Conservation (phyloP, 2,113 vertebrate species). For the Coreoperca whiteheadi region DNA sequence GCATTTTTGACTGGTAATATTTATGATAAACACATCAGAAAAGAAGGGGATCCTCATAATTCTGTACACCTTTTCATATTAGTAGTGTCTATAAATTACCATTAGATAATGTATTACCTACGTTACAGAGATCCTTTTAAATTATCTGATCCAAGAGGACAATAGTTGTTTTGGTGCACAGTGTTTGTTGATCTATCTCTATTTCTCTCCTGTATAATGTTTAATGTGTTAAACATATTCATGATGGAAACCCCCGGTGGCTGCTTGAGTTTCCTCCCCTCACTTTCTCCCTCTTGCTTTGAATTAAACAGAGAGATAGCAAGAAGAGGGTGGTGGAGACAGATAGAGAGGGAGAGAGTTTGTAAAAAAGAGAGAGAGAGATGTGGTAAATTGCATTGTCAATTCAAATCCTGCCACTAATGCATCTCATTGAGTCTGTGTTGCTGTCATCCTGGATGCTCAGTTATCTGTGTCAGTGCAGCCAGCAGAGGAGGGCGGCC, state of each 20-base stretch:
- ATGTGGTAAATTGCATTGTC: constrained; percentile 93
- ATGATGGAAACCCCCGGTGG: constrained; percentile 76
- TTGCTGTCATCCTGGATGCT: constrained; percentile 80
- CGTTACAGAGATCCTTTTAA: neutral
- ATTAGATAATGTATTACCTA: constrained; percentile 2
- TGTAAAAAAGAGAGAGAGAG: constrained; percentile 65
- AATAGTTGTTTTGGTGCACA: constrained; percentile 34
- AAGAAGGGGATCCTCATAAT: neutral
- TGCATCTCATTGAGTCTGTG: constrained; percentile 93
- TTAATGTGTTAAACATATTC: constrained; percentile 85
- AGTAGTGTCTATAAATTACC: neutral
- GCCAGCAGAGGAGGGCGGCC: constrained; percentile 86
- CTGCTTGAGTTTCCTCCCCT: constrained; percentile 72
- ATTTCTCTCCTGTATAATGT: constrained; percentile 69
- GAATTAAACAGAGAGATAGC: constrained; percentile 89
- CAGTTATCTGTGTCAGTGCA: constrained; percentile 93
- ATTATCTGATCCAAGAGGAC: constrained; percentile 29
- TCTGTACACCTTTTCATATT: neutral
- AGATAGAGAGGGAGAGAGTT: constrained; percentile 64
- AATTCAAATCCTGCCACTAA: constrained; percentile 91
- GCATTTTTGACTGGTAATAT: neutral
- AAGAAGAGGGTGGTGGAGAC: constrained; percentile 58
- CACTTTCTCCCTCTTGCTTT: constrained; percentile 77
- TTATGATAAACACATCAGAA: neutral
- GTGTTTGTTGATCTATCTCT: constrained; percentile 42